Conservation (phyloP, 2,888 invertebrate genomes). For the Scaeva pyrastri region DNA sequence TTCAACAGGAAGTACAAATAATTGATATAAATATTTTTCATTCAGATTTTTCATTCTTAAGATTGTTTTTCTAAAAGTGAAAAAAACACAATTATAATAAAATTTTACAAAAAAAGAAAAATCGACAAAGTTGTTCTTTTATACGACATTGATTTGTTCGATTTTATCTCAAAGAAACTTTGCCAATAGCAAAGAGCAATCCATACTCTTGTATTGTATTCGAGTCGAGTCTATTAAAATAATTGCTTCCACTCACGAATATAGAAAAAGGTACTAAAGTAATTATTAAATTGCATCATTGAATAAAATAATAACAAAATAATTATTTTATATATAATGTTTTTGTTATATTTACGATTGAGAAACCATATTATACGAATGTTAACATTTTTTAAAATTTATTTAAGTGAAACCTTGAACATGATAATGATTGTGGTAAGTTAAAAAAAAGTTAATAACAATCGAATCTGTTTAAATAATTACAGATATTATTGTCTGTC, state of each 20-base stretch:
- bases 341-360: constrained; percentile 3
- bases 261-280: neutral
- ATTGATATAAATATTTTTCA: constrained; percentile 32
- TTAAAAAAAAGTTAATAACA: neutral
- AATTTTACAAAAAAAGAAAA: neutral
- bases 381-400: neutral
- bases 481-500: too few relatives aligned
- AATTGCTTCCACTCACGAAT: constrained; percentile 36
- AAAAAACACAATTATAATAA: constrained; percentile 17
- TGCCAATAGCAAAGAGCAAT: constrained; percentile 5
- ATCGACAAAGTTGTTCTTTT: neutral
- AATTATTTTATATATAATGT: neutral
- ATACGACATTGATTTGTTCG: neutral
- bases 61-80: constrained; percentile 7
- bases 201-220: neutral
- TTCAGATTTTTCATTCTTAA: constrained; percentile 14
- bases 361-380: neutral
- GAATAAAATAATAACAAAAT: neutral
- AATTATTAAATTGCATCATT: constrained; percentile 25
- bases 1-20: constrained; percentile 31
- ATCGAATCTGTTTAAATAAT: neutral
- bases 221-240: neutral
- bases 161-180: constrained; percentile 27
- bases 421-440: constrained; percentile 2
- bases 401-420: constrained; percentile 32